Evolutionary conservation across 2,888 invertebrate genomes (phyloP).

Genomic region (Tromatobia lineatoria): DNA sequence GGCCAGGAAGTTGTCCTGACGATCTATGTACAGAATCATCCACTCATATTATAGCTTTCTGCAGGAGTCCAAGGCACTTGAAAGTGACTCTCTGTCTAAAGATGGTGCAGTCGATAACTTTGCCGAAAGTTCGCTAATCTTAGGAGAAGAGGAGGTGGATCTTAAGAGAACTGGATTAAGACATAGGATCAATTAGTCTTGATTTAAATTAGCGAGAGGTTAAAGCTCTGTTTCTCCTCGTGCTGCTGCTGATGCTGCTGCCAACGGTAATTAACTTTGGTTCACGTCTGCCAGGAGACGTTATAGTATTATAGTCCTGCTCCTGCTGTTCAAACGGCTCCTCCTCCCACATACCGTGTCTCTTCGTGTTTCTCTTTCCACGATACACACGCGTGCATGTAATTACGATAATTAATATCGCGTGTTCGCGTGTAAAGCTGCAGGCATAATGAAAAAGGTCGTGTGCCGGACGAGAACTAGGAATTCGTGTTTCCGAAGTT

Average conservation of each 20-base stretch:
- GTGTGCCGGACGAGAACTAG: not conserved
- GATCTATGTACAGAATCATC: not conserved
- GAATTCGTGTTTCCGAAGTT: slow-evolving; percentile 16
- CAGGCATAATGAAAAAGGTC: slow-evolving; percentile 4
- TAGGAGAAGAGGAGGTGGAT: slow-evolving; percentile 48
- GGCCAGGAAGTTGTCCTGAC: slow-evolving; percentile 6
- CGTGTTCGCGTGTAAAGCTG: slow-evolving; percentile 42
- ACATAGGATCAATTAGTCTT: slow-evolving; percentile 80
- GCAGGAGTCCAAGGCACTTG: not conserved
- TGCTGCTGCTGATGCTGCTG: slow-evolving; percentile 57
- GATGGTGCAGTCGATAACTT: slow-evolving; percentile 70
- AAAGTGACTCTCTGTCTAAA: not conserved
- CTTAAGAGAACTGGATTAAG: slow-evolving; percentile 48
- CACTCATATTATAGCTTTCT: not conserved
- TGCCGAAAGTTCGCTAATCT: slow-evolving; percentile 77
- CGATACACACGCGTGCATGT: slow-evolving; percentile 52
- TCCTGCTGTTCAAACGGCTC: slow-evolving; percentile 33
- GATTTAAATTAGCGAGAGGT: slow-evolving; percentile 79
- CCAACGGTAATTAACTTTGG: slow-evolving; percentile 82
- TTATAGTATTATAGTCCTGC: slow-evolving; percentile 43
- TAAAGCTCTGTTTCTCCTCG: not conserved
- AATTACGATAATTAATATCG: slow-evolving; percentile 70
- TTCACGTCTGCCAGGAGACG: slow-evolving; percentile 69
- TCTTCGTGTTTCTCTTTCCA: slow-evolving; percentile 37
- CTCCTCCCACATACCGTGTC: slow-evolving; percentile 48